Conservation (phyloP, 1,140 invertebrate genomes). For the Muscidifurax raptorellus region DNA sequence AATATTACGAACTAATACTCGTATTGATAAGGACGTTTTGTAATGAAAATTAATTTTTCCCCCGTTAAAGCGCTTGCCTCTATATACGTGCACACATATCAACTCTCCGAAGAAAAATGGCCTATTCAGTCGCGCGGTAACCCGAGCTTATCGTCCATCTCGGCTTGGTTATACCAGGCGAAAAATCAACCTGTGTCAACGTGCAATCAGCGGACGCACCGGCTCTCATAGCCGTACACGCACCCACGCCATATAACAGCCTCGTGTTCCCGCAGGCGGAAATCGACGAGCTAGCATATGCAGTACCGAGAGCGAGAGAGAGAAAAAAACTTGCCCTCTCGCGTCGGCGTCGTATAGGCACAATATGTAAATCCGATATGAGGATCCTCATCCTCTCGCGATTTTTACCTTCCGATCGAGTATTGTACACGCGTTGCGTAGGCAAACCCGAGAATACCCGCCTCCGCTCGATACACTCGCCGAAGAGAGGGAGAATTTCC, state of each 20-base stretch:
- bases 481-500: neutral
- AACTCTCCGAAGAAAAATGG: neutral
- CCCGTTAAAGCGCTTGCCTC: neutral
- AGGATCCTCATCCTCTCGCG: neutral
- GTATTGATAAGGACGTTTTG: slow-evolving; percentile 22
- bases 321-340: neutral
- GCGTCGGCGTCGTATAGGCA: neutral
- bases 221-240: neutral
- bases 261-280: slow-evolving; percentile 13
- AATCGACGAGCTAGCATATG: neutral
- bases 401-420: neutral
- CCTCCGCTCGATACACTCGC: neutral
- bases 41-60: slow-evolving; percentile 29
- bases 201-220: neutral
- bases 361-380: slow-evolving; percentile 27
- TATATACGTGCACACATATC: neutral
- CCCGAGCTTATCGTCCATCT: neutral
- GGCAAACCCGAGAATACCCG: slow-evolving; percentile 11
- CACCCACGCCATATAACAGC: slow-evolving; percentile 2
- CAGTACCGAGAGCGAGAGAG: neutral
- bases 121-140: neutral
- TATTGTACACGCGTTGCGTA: slow-evolving; percentile 6
- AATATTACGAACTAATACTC: slow-evolving; percentile 10
- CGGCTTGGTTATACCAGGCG: neutral
- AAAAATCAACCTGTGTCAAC: slow-evolving; percentile 28